These are phyloP conservation scores for Choloepus hoffmanni DNA, from an alignment of 2,113 vertebrate species.

Conservation along the genomic window DNA sequence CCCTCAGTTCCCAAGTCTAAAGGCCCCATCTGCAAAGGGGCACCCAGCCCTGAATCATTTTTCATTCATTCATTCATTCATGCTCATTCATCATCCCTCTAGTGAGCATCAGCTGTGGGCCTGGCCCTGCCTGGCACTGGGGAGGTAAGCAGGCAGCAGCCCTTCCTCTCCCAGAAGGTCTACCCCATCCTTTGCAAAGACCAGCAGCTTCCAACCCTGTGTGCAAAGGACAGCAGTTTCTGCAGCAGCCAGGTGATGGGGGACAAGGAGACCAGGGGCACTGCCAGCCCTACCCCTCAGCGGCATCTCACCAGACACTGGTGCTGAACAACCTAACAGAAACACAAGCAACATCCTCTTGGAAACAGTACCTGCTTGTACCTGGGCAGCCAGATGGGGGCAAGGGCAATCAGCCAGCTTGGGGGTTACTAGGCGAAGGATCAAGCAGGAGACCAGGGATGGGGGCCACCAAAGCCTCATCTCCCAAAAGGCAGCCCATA, in stretches of 20 bases:
- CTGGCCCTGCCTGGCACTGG: neutral
- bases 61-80: neutral
- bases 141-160: no score
- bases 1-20: neutral
- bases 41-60: neutral
- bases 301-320: constrained; percentile 45
- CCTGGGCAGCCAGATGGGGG: constrained; percentile 29
- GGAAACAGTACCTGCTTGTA: constrained; percentile 62
- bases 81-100: neutral
- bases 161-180: neutral
- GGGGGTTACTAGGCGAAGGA: neutral
- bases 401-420: neutral
- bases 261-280: constrained; percentile 73
- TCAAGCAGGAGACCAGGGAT: neutral
- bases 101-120: no score
- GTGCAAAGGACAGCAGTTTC: constrained; percentile 76
- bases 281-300: neutral
- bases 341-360: constrained; percentile 68
- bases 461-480: neutral
- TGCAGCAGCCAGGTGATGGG: constrained; percentile 71
- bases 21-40: neutral
- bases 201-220: neutral
- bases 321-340: constrained; percentile 77
- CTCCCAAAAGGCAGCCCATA: neutral
- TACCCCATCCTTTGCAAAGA: no score